Evolutionary conservation across 2,888 invertebrate species (phyloP).

Genomic region (Lapara coniferarum): DNA sequence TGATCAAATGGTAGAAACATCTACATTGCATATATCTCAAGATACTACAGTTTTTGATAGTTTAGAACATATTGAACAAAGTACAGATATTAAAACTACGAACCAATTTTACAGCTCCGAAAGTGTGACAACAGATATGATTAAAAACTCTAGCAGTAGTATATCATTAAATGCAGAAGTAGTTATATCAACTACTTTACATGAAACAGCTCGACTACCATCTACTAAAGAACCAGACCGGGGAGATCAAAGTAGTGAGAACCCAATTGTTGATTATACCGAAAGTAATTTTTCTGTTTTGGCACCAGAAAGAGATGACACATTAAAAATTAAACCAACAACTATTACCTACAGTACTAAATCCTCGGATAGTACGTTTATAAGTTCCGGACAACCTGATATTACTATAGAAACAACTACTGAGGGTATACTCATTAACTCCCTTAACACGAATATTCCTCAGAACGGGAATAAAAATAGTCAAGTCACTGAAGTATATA

Average conservation of each 20-base stretch:
- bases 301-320: neutral
- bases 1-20: neutral
- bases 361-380: neutral
- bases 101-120: neutral
- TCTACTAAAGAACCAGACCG: neutral
- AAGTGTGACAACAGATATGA: neutral
- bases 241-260: neutral
- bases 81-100: neutral
- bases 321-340: neutral
- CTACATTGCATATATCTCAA: neutral
- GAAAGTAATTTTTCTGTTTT: neutral
- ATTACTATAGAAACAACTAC: neutral
- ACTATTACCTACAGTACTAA: neutral
- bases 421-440: neutral
- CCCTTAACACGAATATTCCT: neutral
- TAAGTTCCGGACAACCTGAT: neutral
- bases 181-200: neutral
- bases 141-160: neutral
- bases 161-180: neutral
- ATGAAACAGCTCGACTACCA: neutral
- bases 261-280: neutral
- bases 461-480: neutral
- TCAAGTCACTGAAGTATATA: neutral
- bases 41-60: neutral
- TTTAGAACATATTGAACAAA: neutral